A percentile compares a stretch with the other conserved stretches of the same genome.
Evolutionary conservation across 1,140 invertebrate genomes (phyloP).

Genomic region (Drosophila obscura): DNA sequence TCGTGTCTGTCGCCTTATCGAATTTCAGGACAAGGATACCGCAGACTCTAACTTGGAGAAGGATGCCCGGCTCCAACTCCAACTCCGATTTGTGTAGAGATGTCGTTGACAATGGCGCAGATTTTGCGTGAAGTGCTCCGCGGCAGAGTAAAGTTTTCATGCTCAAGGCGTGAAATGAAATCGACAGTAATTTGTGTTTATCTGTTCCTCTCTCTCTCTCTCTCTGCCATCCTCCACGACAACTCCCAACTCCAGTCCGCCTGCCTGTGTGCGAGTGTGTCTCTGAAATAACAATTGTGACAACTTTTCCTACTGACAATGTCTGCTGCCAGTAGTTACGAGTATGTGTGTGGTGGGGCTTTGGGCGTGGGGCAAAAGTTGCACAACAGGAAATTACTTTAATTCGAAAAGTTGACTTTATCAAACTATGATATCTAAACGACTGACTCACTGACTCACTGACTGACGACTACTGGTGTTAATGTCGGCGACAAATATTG

Average conservation of each 20-base stretch:
- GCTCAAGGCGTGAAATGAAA: conserved; percentile 82
- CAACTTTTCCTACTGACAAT: conserved; percentile 47
- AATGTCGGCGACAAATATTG: conserved; percentile 57
- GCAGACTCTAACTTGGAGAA: conserved; percentile 25
- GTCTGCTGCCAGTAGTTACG: background rate
- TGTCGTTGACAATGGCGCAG: conserved; percentile 31
- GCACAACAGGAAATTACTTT: conserved; percentile 70
- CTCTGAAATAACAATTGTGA: conserved; percentile 75
- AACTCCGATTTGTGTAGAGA: background rate
- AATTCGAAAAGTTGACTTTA: conserved; percentile 75
- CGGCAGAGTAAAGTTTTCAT: conserved; percentile 69
- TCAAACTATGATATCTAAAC: conserved; percentile 66
- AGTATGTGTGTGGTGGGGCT: background rate
- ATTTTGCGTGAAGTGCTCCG: conserved; percentile 41
- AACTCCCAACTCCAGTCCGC: conserved; percentile 2
- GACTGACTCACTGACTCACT: conserved; percentile 1
- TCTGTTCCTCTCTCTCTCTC: conserved; percentile 5
- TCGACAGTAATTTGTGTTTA: conserved; percentile 81
- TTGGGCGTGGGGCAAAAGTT: conserved; percentile 43
- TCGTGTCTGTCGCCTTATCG: conserved; percentile 71
- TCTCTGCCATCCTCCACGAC: background rate
- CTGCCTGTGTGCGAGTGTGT: conserved; percentile 17
- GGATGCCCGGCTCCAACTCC: conserved; percentile 9
- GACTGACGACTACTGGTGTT: conserved; percentile 34
- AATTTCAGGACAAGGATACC: conserved; percentile 63